Percentiles rank a stretch among this genome's conserved stretches.
phyloP scores from a whole-genome alignment of 2,113 vertebrate species.

The Microcebus tavaratra region DNA sequence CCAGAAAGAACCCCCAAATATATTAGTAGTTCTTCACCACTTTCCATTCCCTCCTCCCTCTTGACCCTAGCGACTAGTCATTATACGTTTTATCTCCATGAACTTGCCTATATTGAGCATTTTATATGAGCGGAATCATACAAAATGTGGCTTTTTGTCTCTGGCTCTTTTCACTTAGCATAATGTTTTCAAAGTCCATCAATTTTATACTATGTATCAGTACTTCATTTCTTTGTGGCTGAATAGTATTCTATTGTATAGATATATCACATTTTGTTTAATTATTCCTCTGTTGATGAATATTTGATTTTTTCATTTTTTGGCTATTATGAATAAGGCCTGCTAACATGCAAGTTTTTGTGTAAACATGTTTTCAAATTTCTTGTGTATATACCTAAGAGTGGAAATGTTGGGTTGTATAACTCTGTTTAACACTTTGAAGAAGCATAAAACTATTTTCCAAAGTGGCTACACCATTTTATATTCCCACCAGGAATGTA shows the following conservation, averaged over 20 bases:
- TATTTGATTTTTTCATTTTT: background rate
- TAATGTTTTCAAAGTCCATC: background rate
- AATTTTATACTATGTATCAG: background rate
- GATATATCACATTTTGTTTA: background rate
- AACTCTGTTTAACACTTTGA: background rate
- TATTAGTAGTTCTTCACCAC: background rate
- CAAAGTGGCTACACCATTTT: background rate
- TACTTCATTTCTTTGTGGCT: background rate
- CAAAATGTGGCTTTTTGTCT: background rate
- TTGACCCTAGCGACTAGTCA: background rate
- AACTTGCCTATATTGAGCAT: background rate
- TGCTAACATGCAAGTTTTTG: background rate
- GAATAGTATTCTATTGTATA: background rate
- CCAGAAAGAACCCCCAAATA: background rate
- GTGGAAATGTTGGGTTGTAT: background rate
- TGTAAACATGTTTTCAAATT: background rate
- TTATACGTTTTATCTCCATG: background rate
- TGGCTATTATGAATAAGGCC: background rate
- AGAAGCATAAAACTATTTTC: background rate
- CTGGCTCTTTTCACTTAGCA: background rate
- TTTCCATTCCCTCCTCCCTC: background rate
- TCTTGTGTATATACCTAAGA: background rate
- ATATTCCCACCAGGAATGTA: background rate
- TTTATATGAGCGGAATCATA: background rate
- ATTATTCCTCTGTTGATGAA: background rate